Evolutionary conservation across 1,140 invertebrate genomes (phyloP).

Genomic region (Rhyzopertha dominica): DNA sequence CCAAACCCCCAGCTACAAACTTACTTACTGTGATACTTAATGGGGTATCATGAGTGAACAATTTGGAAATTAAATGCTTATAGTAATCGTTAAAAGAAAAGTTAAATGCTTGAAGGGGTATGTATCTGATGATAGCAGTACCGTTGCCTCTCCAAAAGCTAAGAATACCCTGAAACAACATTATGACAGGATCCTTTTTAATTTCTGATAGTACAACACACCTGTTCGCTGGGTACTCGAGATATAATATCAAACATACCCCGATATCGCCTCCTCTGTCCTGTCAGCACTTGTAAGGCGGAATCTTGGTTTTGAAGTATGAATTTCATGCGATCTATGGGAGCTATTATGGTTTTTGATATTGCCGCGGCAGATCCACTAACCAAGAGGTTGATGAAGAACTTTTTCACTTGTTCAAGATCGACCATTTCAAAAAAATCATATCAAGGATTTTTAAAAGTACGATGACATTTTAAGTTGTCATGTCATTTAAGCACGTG

Average conservation of each 20-base stretch:
- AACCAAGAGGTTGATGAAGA: constrained; percentile 9
- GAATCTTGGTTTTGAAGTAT: constrained; percentile 16
- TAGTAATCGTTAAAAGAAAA: constrained; percentile 15
- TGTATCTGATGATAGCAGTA: constrained; percentile 9
- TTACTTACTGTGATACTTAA: neutral
- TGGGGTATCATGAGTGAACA: neutral
- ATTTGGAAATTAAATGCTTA: neutral
- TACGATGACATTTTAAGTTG: too few species aligned
- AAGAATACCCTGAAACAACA: constrained; percentile 8
- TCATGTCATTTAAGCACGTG: too few species aligned
- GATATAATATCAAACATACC: constrained; percentile 13
- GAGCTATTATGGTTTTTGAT: constrained; percentile 12
- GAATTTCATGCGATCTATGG: constrained; percentile 14
- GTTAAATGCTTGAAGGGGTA: constrained; percentile 16
- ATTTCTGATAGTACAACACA: neutral
- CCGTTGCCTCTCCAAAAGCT: constrained; percentile 16
- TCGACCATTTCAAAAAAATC: too few species aligned
- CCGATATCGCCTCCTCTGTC: constrained; percentile 2
- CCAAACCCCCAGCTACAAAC: constrained; percentile 8
- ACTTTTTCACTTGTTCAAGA: constrained; percentile 3
- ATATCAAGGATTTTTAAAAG: too few species aligned
- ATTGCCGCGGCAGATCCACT: constrained; percentile 10
- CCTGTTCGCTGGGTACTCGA: constrained; percentile 16
- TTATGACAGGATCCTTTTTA: neutral
- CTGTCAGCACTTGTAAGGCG: constrained; percentile 8